Conservation (phyloP, 92 coral and sea anemone genomes). For the Palythoa grandis region DNA sequence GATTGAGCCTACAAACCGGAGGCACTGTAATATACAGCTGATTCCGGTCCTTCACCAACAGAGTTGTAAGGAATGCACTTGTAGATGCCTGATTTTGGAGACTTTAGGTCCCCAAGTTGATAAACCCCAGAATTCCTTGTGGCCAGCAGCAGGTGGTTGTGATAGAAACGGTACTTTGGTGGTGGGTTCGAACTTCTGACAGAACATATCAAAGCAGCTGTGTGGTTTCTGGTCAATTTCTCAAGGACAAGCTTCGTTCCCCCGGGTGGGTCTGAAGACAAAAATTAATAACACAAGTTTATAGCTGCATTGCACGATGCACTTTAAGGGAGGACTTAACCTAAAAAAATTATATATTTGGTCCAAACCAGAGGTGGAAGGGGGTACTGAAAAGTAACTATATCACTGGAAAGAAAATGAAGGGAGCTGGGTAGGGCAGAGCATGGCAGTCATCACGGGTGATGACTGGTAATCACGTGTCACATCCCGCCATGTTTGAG, state of each 20-base stretch:
- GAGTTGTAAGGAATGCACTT: slow-evolving; percentile 27
- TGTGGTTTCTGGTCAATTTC: neutral
- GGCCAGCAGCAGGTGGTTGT: slow-evolving; percentile 5
- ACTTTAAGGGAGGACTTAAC: too few relatives aligned
- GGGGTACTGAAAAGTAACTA: too few relatives aligned
- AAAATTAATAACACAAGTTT: neutral
- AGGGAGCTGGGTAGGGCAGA: too few relatives aligned
- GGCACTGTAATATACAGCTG: neutral
- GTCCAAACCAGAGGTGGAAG: too few relatives aligned
- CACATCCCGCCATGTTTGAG: too few relatives aligned
- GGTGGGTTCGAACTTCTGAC: slow-evolving; percentile 32
- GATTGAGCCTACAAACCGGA: slow-evolving; percentile 13
- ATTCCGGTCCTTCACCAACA: slow-evolving; percentile 21
- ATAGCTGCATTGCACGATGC: neutral
- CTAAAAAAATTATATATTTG: too few relatives aligned
- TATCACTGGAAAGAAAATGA: too few relatives aligned
- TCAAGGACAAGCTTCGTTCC: slow-evolving; percentile 18
- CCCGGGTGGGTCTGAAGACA: slow-evolving; percentile 2
- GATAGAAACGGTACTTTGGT: slow-evolving; percentile 28
- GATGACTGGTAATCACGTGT: too few relatives aligned
- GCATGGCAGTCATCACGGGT: too few relatives aligned
- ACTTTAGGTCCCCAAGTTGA: neutral
- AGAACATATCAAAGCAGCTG: slow-evolving; percentile 14
- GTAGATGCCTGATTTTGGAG: neutral
- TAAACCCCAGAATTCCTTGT: slow-evolving; percentile 6